These are phyloP conservation scores for Psylliodes chrysocephalus DNA, from an alignment of 2,888 invertebrate genomes.

Conservation along the genomic window DNA sequence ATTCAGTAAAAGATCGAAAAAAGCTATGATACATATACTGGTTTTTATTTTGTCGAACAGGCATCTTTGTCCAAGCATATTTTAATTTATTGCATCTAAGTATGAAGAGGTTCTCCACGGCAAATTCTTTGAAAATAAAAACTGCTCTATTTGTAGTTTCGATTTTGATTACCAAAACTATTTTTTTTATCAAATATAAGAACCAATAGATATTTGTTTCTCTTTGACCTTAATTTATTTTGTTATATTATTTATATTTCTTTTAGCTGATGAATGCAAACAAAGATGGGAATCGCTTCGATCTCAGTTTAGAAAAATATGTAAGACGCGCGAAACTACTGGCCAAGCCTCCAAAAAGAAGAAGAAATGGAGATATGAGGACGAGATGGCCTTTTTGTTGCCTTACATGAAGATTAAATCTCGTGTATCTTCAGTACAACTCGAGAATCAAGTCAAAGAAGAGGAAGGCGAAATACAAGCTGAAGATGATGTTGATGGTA, in stretches of 20 bases:
- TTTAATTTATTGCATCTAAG: no score
- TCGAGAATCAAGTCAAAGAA: neutral
- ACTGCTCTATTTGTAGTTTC: no score
- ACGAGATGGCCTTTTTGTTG: conserved; percentile 19
- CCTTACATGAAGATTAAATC: conserved; percentile 12
- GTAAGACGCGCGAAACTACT: conserved; percentile 10
- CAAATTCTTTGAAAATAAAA: no score
- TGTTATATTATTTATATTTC: neutral
- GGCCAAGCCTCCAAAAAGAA: conserved; percentile 6
- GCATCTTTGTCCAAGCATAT: no score
- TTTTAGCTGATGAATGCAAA: conserved; percentile 4
- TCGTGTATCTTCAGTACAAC: conserved; percentile 8
- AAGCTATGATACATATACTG: conserved; percentile 17
- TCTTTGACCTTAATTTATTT: conserved; percentile 10
- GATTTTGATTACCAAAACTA: no score
- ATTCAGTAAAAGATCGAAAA: no score
- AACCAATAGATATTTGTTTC: neutral
- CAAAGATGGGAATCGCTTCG: conserved; percentile 23
- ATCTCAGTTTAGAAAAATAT: conserved; percentile 26
- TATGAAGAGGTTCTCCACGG: no score
- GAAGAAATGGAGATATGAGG: conserved; percentile 19
- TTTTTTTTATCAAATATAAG: no score
- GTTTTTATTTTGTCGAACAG: no score
- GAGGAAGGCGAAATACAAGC: no score
- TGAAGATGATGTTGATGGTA: no score